Evolutionary conservation across 64 coral and sea anemone species (phyloP).

Genomic region (Catalaphyllia jardinei): DNA sequence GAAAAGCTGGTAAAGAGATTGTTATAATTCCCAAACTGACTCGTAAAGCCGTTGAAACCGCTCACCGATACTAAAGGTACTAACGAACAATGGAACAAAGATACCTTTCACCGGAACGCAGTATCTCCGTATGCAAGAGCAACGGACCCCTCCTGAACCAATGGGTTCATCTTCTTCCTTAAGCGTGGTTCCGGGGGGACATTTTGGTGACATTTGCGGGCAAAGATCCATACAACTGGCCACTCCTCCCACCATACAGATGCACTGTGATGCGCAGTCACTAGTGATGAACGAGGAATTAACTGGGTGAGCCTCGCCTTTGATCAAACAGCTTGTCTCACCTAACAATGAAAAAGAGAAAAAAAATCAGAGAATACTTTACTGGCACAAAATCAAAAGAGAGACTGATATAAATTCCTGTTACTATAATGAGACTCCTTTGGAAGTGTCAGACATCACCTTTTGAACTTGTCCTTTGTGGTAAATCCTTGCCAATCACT

Average conservation of each 20-base stretch:
- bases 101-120: conserved; percentile 37
- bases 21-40: background rate
- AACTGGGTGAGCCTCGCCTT: background rate
- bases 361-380: background rate
- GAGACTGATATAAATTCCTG: background rate
- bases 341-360: conserved; percentile 4
- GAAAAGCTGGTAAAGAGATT: conserved; percentile 5
- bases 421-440: background rate
- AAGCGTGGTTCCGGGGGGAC: conserved; percentile 39
- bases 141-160: conserved; percentile 11
- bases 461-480: conserved; percentile 39
- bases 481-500: conserved; percentile 26
- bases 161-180: background rate
- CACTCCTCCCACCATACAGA: background rate
- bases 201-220: background rate
- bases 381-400: background rate
- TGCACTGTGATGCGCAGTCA: conserved; percentile 24
- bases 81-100: background rate
- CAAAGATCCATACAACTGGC: conserved; percentile 45
- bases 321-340: background rate
- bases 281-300: conserved; percentile 34
- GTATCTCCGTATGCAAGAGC: conserved; percentile 35
- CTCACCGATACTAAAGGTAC: background rate
- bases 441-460: background rate
- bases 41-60: background rate